Evolutionary conservation across 2,797 vertebrate species (phyloP).

Genomic region (Calcarius lapponicus): DNA sequence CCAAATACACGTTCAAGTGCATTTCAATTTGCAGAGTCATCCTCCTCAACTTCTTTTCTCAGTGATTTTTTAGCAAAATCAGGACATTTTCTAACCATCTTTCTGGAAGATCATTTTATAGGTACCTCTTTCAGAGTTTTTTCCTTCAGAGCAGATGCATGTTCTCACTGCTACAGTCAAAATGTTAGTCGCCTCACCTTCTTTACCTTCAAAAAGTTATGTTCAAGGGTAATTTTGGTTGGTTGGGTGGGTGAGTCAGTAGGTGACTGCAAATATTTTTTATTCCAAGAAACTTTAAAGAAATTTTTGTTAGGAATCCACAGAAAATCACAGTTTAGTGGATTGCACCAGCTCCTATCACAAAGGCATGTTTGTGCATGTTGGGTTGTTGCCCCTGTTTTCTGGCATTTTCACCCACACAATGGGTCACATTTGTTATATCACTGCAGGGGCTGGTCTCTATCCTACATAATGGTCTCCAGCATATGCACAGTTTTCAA

Average conservation of each 20-base stretch:
- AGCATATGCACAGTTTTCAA: not conserved
- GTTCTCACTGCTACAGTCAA: not conserved
- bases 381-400: not conserved
- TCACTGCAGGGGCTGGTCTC: not conserved
- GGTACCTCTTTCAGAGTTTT: not conserved
- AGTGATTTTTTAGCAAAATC: not conserved
- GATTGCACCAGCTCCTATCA: not conserved
- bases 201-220: not conserved
- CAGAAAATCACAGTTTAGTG: not conserved
- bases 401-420: not conserved
- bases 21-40: not conserved
- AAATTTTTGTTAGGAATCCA: not conserved
- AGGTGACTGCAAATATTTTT: not conserved
- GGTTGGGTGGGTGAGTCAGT: no score
- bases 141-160: not conserved
- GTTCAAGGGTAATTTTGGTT: not conserved
- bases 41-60: not conserved
- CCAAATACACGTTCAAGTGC: not conserved
- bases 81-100: not conserved
- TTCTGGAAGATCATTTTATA: not conserved
- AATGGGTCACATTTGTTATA: not conserved
- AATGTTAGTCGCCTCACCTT: not conserved
- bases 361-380: not conserved
- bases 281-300: not conserved
- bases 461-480: not conserved